Evolutionary conservation across 2,113 vertebrate species (phyloP).

Genomic region (Ptilonorhynchus violaceus): DNA sequence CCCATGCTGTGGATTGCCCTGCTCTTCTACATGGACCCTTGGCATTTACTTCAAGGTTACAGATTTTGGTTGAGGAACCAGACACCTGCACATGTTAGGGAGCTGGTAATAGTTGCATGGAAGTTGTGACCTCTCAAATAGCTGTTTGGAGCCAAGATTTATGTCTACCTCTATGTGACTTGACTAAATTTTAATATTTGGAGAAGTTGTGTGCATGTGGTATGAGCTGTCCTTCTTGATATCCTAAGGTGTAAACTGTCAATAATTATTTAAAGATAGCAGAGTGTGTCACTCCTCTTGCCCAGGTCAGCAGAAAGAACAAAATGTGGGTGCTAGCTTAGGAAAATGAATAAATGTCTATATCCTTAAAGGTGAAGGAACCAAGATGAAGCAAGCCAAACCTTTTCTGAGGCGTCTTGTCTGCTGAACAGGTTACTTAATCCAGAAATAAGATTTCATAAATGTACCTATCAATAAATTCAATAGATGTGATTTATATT

Average conservation of each 20-base stretch:
- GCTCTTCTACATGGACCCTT: fast-evolving
- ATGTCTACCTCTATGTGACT: neutral
- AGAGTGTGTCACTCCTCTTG: neutral
- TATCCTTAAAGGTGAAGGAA: neutral
- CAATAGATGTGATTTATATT: neutral
- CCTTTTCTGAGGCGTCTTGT: neutral
- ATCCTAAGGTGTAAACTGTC: neutral
- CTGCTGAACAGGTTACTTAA: neutral
- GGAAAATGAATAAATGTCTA: fast-evolving
- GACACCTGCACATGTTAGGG: neutral
- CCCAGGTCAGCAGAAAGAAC: neutral
- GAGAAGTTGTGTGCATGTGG: neutral
- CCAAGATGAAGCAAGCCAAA: neutral
- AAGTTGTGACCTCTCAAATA: neutral
- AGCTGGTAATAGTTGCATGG: neutral
- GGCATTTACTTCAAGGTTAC: neutral
- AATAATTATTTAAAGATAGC: neutral
- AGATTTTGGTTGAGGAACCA: neutral
- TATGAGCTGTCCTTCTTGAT: neutral
- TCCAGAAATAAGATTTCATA: neutral
- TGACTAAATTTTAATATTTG: neutral
- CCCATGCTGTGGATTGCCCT: neutral
- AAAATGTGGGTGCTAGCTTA: neutral
- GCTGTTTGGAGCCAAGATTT: neutral
- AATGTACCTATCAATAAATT: neutral